phyloP scores from a whole-genome alignment of 2,113 vertebrate genomes.

The Pica pica region DNA sequence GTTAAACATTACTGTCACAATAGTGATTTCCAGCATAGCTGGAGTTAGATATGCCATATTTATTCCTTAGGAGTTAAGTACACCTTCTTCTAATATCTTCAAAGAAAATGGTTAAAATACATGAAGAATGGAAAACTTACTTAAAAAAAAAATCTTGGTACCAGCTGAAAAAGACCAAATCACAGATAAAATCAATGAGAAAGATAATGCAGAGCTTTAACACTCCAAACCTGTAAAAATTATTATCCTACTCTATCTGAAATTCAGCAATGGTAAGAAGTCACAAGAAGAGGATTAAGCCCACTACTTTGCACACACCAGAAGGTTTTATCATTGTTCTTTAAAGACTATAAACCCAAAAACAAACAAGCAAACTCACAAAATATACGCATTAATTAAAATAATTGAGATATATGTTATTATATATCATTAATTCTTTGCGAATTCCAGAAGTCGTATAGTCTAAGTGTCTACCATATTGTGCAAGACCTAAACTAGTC shows the following conservation, averaged over 20 bases:
- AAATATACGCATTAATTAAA: background rate
- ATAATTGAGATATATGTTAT: background rate
- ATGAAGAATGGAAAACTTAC: background rate
- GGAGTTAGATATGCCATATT: background rate
- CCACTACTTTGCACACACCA: background rate
- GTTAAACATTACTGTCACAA: background rate
- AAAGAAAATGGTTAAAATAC: background rate
- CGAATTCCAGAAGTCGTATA: background rate
- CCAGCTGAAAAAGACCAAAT: background rate
- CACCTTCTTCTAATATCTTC: background rate
- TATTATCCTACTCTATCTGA: background rate
- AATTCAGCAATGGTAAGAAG: background rate
- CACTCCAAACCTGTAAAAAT: background rate
- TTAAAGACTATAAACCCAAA: background rate
- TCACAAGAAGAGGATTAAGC: background rate
- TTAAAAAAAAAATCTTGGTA: background rate
- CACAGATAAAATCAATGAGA: background rate
- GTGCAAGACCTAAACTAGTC: background rate
- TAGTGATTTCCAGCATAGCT: background rate
- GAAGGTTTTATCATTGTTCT: background rate
- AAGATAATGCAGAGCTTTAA: background rate
- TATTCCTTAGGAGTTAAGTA: background rate
- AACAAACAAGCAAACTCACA: fast-evolving
- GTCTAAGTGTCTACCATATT: background rate
- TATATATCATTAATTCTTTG: background rate